Evolutionary conservation across 2,113 vertebrate genomes (phyloP).

Genomic region (Tachuris rubrigastra): DNA sequence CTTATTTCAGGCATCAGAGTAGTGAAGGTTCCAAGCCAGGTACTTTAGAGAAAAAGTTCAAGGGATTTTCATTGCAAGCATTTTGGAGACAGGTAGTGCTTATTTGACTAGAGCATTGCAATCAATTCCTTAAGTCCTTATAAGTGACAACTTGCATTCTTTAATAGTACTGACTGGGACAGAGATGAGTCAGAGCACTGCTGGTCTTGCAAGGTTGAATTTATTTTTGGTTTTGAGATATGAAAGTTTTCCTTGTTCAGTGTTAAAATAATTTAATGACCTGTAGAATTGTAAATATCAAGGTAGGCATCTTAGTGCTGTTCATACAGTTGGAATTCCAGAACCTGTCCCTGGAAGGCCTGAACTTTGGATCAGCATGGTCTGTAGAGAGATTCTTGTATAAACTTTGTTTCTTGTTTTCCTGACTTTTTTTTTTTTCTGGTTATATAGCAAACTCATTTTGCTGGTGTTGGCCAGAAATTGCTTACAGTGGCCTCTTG

Average conservation of each 20-base stretch:
- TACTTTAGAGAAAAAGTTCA: not conserved
- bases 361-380: not conserved
- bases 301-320: not conserved
- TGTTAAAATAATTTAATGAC: not conserved
- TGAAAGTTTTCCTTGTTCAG: accelerated
- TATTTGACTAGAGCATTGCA: not conserved
- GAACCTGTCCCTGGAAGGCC: not conserved
- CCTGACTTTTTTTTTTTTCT: not conserved
- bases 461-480: not conserved
- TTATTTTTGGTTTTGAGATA: not conserved
- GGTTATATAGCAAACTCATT: not conserved
- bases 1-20: not conserved
- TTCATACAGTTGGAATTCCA: not conserved
- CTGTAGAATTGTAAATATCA: not conserved
- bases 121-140: not conserved
- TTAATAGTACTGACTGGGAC: not conserved
- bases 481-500: not conserved
- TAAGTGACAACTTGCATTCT: not conserved
- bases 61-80: not conserved
- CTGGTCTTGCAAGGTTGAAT: not conserved
- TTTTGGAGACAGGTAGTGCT: not conserved
- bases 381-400: not conserved
- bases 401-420: not conserved
- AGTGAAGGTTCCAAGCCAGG: not conserved
- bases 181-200: not conserved